Base-by-base conservation (phyloP, 2,888 invertebrate genomes). In the Megamerina dolium region DNA sequence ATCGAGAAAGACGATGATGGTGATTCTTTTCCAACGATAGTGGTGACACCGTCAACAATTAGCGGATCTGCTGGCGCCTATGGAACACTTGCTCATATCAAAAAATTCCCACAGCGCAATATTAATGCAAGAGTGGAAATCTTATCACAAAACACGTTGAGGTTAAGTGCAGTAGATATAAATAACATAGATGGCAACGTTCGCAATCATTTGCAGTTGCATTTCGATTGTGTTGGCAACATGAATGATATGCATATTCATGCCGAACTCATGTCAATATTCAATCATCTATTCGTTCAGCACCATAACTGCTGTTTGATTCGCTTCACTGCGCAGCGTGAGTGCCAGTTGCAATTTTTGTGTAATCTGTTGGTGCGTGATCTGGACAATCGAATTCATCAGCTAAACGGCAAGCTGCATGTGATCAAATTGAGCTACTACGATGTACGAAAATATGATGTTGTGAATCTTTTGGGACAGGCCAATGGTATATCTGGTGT, bases 361-460 rank as follows among this genome's bases (percentile, higher is more conserved):
- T 50, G 53, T 16, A 55, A 59, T 6, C 40, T 63, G 4, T 34
- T 62, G 12, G 55, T 59, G 12, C 49, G 49, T 9, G 55, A 63
- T 14, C 45, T 63, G 13, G 62, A 63, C n/a, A 58, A 52, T 19
- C 16, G 50, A 3, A 27, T 62, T 38, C 32, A 32, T 5, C 30
- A 41, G 18, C 8, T 51, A 26, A 48, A 50, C 1, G 16, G 39
- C 17, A 44, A 35, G 5, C 31, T 44, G 16, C 35, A 12, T 10
- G 16, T 18, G 12, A 40, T 44, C 13, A 18, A 30, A 3, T 26
- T 63, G n/a, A 58, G 60, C 26, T 62, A 59, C 38, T 57, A 52
- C 19, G 63, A 62, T 45, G 49, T 62, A 31, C 56, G 59, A 2
- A 63, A 62, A 30, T 63, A 60, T 19, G 62, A 62, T 13, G 56